Conservation (phyloP, 53 echinoderm and acorn worm species). For the Zoroaster sp. region DNA sequence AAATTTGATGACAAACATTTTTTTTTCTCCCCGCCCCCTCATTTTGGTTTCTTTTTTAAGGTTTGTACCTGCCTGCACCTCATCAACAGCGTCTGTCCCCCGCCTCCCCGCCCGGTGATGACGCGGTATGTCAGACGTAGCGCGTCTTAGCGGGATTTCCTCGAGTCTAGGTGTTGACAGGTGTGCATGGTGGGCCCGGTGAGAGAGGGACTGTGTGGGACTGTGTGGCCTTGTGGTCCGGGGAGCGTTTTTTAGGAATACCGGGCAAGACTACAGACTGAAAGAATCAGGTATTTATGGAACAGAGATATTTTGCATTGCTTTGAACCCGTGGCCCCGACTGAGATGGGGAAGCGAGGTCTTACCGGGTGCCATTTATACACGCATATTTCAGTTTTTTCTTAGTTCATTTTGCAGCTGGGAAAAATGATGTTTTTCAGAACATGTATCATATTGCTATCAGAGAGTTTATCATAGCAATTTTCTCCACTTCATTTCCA, state of each 20-base stretch:
- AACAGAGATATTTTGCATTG: conserved; percentile 15
- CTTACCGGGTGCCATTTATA: neutral
- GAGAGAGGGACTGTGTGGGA: neutral
- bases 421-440: neutral
- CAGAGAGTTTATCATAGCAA: too few relatives aligned
- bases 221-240: neutral
- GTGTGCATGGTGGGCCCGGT: neutral
- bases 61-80: neutral
- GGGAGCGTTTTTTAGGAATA: neutral
- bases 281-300: conserved; percentile 14
- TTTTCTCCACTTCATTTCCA: too few relatives aligned
- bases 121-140: conserved; percentile 34
- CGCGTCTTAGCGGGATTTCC: conserved; percentile 42
- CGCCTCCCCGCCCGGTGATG: neutral
- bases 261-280: neutral
- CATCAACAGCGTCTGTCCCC: neutral
- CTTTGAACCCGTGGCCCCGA: neutral
- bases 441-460: neutral
- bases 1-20: too few relatives aligned
- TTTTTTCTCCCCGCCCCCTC: neutral
- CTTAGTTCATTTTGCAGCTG: neutral
- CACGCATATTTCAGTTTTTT: neutral
- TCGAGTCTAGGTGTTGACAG: conserved; percentile 30
- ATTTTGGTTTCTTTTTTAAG: neutral
- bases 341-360: neutral